Base-by-base conservation (phyloP, 1,140 invertebrate genomes). In the Achatina immaculata region DNA sequence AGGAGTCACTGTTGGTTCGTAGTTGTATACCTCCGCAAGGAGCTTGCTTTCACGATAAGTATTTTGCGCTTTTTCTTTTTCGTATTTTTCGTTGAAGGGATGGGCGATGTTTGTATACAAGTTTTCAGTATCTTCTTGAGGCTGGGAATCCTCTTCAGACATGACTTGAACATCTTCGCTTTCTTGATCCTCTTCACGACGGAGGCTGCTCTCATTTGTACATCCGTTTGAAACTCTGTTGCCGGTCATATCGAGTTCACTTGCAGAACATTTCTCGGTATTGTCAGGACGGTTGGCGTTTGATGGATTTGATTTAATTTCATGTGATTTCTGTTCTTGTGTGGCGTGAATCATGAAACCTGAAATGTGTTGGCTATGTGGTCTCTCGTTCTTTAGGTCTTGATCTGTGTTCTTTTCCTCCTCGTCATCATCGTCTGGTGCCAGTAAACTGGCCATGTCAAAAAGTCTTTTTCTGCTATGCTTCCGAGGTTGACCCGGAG, bases 371-470 rank as follows among this genome's bases (percentile, higher is more conserved):
- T 62, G 58, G 31, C n/a, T 4, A 4, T 62, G 16, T 6, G 31
- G 58, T 16, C 4, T 28, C 16, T 62, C n/a, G n/a, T 31, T 62
- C 9, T 62, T n/a, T 62, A 4, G 28, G 28, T 62, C 58, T 34
- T 62, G n/a, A 1, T 31, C 28, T 31, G 9, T 16, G 28, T 62
- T 28, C 16, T 62, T 62, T n/a, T 62, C 28, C 4, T 62, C 78
- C 19, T 80, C 78, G 9, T 65, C 75, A 19, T 80, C 78, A 40
- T 80, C 78, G 21, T 80, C 78, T 1, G 92, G 97, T 0, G 97
- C 97, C 0, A 99, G 91, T 0, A 99, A 93, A 0, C 96, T 98
- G 0, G 97, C 97, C 1, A 99, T 95, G 90, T 99, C 97, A 89
- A 99, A 99, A 88, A 97, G 95, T 62, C 97, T 90, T 86, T 97